Evolutionary conservation across 2,888 invertebrate genomes (phyloP).

Genomic region (Pammene fasciana): DNA sequence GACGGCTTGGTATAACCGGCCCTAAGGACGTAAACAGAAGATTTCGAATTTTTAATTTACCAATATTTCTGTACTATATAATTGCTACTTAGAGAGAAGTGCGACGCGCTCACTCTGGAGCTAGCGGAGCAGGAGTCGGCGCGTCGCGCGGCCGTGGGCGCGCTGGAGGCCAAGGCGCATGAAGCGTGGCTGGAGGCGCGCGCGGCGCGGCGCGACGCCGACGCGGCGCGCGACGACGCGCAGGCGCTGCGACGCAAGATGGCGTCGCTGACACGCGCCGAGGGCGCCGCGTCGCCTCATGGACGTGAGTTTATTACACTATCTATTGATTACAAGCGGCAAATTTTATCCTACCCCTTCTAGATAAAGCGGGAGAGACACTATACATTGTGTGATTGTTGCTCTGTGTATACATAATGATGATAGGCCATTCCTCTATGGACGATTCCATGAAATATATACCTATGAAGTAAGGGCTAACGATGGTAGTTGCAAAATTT

Average conservation of each 20-base stretch:
- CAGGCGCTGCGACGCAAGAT: constrained; percentile 69
- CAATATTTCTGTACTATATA: not conserved
- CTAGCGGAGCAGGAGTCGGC: constrained; percentile 92
- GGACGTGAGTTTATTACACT: constrained; percentile 55
- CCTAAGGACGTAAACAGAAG: too few relatives aligned
- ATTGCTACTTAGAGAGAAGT: constrained; percentile 78
- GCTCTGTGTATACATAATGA: too few relatives aligned
- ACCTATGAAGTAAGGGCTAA: too few relatives aligned
- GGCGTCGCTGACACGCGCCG: constrained; percentile 57
- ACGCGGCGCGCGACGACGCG: constrained; percentile 85
- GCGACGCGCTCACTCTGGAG: constrained; percentile 90
- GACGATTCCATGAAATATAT: too few relatives aligned
- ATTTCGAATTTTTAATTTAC: not conserved
- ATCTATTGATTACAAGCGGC: too few relatives aligned
- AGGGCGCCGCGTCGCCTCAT: constrained; percentile 65
- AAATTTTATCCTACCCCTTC: too few relatives aligned
- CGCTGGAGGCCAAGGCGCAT: constrained; percentile 92
- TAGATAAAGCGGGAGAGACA: too few relatives aligned
- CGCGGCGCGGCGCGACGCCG: constrained; percentile 91
- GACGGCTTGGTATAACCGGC: too few relatives aligned
- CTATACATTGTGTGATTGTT: too few relatives aligned
- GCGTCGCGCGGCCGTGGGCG: constrained; percentile 87
- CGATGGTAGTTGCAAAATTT: too few relatives aligned
- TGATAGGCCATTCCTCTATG: too few relatives aligned
- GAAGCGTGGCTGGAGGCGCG: constrained; percentile 93